A percentile compares a stretch with the other conserved stretches of the same genome.
Conservation (phyloP, 1,140 invertebrate species). For the Trichonephila clavipes region DNA sequence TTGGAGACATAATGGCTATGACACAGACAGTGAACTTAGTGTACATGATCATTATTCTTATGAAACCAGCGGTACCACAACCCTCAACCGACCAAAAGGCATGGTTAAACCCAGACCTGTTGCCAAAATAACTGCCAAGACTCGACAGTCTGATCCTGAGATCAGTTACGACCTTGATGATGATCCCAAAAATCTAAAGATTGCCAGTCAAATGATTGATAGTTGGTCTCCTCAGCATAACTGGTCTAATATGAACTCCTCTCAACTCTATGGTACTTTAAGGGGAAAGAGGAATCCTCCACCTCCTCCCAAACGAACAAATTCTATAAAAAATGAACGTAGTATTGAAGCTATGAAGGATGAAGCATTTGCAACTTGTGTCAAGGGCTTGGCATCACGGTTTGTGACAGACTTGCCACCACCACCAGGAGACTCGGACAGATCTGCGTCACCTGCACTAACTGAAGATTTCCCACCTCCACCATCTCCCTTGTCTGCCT, state of each 20-base stretch:
- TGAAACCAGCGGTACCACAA: slow-evolving; percentile 85
- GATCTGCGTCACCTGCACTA: slow-evolving; percentile 77
- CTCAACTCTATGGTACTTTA: slow-evolving; percentile 78
- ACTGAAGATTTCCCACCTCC: slow-evolving; percentile 82
- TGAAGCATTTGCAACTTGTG: slow-evolving; percentile 82
- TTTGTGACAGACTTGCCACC: slow-evolving; percentile 79
- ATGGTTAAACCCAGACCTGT: slow-evolving; percentile 91
- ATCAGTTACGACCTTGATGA: slow-evolving; percentile 72
- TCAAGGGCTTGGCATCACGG: slow-evolving; percentile 81
- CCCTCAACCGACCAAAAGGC: slow-evolving; percentile 89
- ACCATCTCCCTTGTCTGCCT: slow-evolving; percentile 81
- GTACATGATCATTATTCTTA: slow-evolving; percentile 70
- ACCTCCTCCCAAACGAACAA: slow-evolving; percentile 89
- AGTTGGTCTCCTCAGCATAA: slow-evolving; percentile 70
- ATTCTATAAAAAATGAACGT: slow-evolving; percentile 80
- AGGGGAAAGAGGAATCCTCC: slow-evolving; percentile 86
- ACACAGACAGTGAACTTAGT: slow-evolving; percentile 80
- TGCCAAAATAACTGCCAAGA: slow-evolving; percentile 86
- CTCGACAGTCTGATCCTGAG: slow-evolving; percentile 69
- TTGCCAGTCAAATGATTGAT: slow-evolving; percentile 60
- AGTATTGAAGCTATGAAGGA: slow-evolving; percentile 78
- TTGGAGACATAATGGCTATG: slow-evolving; percentile 90
- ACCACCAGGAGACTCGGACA: slow-evolving; percentile 77
- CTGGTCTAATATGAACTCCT: slow-evolving; percentile 76
- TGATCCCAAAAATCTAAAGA: slow-evolving; percentile 65